phyloP scores from a whole-genome alignment of 1,140 invertebrate species.

The Trichonephila inaurata region DNA sequence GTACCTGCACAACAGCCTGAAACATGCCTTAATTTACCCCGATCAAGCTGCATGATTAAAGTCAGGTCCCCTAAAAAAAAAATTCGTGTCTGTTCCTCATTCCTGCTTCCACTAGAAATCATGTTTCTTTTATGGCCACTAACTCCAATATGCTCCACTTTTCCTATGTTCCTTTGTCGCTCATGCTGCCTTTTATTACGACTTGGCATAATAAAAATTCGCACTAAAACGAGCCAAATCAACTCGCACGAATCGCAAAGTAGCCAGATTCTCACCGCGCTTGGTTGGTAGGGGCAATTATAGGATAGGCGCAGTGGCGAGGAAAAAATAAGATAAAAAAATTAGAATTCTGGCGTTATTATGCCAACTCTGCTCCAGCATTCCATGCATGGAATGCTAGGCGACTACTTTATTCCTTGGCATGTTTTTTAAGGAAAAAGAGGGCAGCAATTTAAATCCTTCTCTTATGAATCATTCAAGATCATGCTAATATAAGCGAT shows the following conservation, averaged over 20 bases:
- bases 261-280: neutral
- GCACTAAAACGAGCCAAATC: slow-evolving; percentile 40
- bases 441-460: slow-evolving; percentile 45
- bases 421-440: neutral
- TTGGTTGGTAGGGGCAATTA: slow-evolving; percentile 7
- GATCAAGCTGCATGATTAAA: neutral
- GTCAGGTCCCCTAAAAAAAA: neutral
- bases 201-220: neutral
- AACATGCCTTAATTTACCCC: neutral
- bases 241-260: slow-evolving; percentile 6
- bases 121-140: neutral
- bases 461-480: slow-evolving; percentile 66
- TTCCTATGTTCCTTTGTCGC: neutral
- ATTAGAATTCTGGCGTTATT: neutral
- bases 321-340: neutral
- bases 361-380: neutral
- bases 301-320: neutral
- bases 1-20: neutral
- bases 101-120: neutral
- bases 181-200: neutral
- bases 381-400: neutral
- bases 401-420: slow-evolving; percentile 11
- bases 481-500: slow-evolving; percentile 66
- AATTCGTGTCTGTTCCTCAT: neutral
- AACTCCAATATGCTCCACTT: neutral